Base-by-base conservation (phyloP, 2,113 vertebrate genomes). In the Pangasianodon gigas region DNA sequence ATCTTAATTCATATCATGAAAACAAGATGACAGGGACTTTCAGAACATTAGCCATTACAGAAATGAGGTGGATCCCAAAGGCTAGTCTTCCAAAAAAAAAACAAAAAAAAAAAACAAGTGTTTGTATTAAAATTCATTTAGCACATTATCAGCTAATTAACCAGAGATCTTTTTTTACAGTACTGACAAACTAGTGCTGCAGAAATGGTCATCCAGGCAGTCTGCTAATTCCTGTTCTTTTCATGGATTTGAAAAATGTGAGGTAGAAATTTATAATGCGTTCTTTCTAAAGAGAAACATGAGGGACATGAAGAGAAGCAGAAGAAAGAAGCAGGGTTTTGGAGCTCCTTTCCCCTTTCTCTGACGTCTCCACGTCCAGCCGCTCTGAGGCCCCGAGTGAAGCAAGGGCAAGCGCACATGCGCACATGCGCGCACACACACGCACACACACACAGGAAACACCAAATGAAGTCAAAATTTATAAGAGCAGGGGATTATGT, bases 391-490 rank as follows among this genome's bases (percentile, higher is more conserved):
- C 24, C 52, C 82, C 19, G 52, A 58, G 56, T 58, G 89, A 84
- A 48, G 65, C 87, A 32, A 37, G 80, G 37, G 16, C 16, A 37
- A 32, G 29, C n/a, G 4, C 81, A 88, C 85, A 80, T 56, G 87
- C 87, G 88, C 85, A 46, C 87, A 85, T 88, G 62, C 7, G 41
- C 87, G 81, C 83, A 89, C 87, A 90, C 88, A 52, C 86, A 88
- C 90, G 65, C 6, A 54, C 86, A 84, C 74, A 79, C 52, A 82
- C 77, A 85, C 84, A 87, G 85, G 54, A 75, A 89, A 87, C 65
- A n/a, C 85, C 89, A 93, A 93, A 93, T 84, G 3, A 18, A 91
- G 89, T 91, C 67, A 88, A 91, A 91, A 90, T 81, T 48, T 92
- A 89, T 90, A 92, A 89, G 77, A 88, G 89, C n/a, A 84, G 90